A percentile compares a stretch with the other conserved stretches of the same genome.
Conservation (phyloP, 2,888 invertebrate species). For the Caenorhabditis zanzibari region DNA sequence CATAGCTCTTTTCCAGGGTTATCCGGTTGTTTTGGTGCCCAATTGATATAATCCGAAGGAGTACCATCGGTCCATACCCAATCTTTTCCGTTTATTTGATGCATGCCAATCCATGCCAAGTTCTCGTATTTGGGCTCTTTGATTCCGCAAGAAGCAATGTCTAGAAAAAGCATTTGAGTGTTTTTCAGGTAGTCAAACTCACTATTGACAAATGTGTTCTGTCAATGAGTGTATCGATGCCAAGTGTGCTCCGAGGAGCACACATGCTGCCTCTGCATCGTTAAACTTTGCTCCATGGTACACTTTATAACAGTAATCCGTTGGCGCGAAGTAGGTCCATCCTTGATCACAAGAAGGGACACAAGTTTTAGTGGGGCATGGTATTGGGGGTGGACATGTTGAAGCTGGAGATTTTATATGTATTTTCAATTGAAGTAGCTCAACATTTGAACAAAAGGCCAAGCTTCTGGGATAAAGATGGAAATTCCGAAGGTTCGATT, state of each 20-base stretch:
- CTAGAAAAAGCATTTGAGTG: slow-evolving; percentile 27
- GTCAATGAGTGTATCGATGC: slow-evolving; percentile 50
- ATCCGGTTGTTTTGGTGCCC: slow-evolving; percentile 67
- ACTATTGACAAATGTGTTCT: slow-evolving; percentile 68
- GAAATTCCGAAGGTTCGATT: too few species aligned
- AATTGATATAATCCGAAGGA: slow-evolving; percentile 63
- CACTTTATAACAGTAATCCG: slow-evolving; percentile 62
- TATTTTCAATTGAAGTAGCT: too few species aligned
- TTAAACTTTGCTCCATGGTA: slow-evolving; percentile 57
- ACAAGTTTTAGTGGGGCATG: slow-evolving; percentile 56
- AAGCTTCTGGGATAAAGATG: not conserved
- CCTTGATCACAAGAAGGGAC: slow-evolving; percentile 58
- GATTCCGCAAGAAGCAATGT: slow-evolving; percentile 57
- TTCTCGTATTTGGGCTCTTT: slow-evolving; percentile 63
- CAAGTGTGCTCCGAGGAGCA: slow-evolving; percentile 53
- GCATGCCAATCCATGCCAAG: slow-evolving; percentile 67
- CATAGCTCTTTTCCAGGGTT: slow-evolving; percentile 64
- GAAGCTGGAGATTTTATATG: slow-evolving; percentile 32
- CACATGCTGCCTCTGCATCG: slow-evolving; percentile 64
- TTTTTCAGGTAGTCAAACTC: too few species aligned
- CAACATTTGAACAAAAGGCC: not conserved
- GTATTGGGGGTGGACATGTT: slow-evolving; percentile 56
- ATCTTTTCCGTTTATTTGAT: slow-evolving; percentile 38
- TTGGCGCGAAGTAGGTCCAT: slow-evolving; percentile 65
- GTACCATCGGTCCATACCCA: slow-evolving; percentile 69